Conservation (phyloP, 2,113 vertebrate genomes). For the Sinocyclocheilus maitianheensis region DNA sequence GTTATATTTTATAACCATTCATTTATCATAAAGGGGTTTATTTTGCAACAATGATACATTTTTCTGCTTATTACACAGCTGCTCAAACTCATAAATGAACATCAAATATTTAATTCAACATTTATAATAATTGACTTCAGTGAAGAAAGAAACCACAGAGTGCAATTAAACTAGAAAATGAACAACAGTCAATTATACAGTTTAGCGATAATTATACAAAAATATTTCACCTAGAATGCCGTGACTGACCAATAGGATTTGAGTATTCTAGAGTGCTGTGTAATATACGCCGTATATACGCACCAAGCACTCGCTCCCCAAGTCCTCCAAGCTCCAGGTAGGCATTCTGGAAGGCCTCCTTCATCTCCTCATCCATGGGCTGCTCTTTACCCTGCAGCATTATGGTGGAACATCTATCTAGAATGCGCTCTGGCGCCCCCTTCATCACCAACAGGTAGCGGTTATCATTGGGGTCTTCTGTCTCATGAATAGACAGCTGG, state of each 20-base stretch:
- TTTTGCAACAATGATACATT: not conserved
- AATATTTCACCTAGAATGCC: no score
- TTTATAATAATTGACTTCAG: not conserved
- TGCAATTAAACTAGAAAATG: not conserved
- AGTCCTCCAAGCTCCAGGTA: no score
- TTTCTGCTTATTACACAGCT: not conserved
- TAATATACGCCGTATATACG: not conserved
- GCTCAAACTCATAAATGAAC: not conserved
- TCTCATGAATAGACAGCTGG: conserved; percentile 89
- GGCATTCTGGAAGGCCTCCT: conserved; percentile 80
- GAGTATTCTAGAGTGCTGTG: not conserved
- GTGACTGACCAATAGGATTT: no score
- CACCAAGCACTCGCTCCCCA: no score
- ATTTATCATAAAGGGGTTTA: no score
- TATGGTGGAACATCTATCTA: conserved; percentile 87
- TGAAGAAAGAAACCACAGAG: not conserved
- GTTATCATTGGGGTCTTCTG: conserved; percentile 88
- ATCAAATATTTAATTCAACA: no score
- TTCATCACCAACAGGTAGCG: conserved; percentile 94
- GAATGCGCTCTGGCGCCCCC: conserved; percentile 89
- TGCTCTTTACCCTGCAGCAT: conserved; percentile 89
- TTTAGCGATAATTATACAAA: not conserved
- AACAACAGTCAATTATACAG: not conserved
- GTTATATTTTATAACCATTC: not conserved
- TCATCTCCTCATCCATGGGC: conserved; percentile 88